phyloP scores from a whole-genome alignment of 2,888 invertebrate genomes.

The Drosophila villosipedis region DNA sequence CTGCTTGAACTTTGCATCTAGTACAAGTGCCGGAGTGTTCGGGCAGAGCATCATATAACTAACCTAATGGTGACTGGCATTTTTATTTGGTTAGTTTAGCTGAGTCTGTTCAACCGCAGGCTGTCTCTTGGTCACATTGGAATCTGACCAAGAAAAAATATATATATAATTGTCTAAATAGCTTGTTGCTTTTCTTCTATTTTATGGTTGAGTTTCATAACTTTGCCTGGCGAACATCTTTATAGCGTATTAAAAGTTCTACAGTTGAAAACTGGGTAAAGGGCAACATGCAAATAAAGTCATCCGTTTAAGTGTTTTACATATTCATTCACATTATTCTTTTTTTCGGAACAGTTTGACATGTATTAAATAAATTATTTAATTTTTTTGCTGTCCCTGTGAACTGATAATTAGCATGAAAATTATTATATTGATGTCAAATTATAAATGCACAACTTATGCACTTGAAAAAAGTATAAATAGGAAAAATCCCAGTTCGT shows the following conservation, averaged over 20 bases:
- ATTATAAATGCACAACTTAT: background rate
- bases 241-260: conserved; percentile 35
- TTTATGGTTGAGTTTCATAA: conserved; percentile 1
- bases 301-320: conserved; percentile 9
- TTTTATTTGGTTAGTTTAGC: conserved; percentile 31
- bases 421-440: background rate
- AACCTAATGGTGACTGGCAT: conserved; percentile 37
- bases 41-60: conserved; percentile 21
- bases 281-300: conserved; percentile 55
- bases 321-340: conserved; percentile 22
- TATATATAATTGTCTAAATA: conserved; percentile 38
- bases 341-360: background rate
- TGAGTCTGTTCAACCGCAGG: conserved; percentile 16
- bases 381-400: background rate
- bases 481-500: background rate
- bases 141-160: conserved; percentile 45
- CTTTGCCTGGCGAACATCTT: conserved; percentile 19
- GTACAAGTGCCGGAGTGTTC: conserved; percentile 15
- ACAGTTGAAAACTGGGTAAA: conserved; percentile 62
- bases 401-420: background rate
- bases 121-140: conserved; percentile 45
- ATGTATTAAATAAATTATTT: conserved; percentile 10
- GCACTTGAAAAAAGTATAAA: background rate
- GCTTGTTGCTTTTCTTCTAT: conserved; percentile 13
- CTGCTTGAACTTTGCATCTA: conserved; percentile 42